A percentile compares a stretch with the other conserved stretches of the same genome.
These are phyloP conservation scores for Pomacea maculata DNA, from an alignment of 1,140 invertebrate species.

Conservation along the genomic window DNA sequence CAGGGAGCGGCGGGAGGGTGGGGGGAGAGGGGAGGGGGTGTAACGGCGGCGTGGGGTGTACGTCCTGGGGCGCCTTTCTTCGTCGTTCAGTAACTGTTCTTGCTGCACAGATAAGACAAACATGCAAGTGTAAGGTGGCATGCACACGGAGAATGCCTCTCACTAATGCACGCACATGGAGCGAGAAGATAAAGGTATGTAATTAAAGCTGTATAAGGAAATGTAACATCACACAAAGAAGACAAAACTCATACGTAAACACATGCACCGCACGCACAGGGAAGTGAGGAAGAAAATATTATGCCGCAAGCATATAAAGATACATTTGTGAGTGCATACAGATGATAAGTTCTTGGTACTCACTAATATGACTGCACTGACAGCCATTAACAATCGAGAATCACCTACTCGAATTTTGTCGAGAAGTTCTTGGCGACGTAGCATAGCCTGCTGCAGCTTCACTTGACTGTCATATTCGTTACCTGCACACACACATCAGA, in stretches of 20 bases:
- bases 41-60: constrained; percentile 47
- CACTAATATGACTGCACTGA: not conserved
- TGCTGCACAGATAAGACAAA: constrained; percentile 33
- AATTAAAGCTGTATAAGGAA: not conserved
- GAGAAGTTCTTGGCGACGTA: constrained; percentile 54
- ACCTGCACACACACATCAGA: constrained; percentile 22
- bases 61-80: constrained; percentile 45
- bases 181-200: too few species aligned
- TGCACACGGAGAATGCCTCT: not conserved
- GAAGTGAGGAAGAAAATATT: not conserved
- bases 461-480: constrained; percentile 48
- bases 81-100: constrained; percentile 43
- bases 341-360: too few species aligned
- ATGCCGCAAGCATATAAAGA: not conserved
- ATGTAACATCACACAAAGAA: not conserved
- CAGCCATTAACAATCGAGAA: not conserved
- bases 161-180: not conserved
- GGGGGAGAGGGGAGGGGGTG: constrained; percentile 47
- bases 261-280: not conserved
- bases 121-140: not conserved
- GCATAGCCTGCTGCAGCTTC: constrained; percentile 56
- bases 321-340: not conserved
- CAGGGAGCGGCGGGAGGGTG: constrained; percentile 49
- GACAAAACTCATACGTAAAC: not conserved
- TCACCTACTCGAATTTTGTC: constrained; percentile 53